Evolutionary conservation across 2,888 invertebrate genomes (phyloP), one percentile per base, ranked within the genome.

Genomic region (Dione vanillae): DNA sequence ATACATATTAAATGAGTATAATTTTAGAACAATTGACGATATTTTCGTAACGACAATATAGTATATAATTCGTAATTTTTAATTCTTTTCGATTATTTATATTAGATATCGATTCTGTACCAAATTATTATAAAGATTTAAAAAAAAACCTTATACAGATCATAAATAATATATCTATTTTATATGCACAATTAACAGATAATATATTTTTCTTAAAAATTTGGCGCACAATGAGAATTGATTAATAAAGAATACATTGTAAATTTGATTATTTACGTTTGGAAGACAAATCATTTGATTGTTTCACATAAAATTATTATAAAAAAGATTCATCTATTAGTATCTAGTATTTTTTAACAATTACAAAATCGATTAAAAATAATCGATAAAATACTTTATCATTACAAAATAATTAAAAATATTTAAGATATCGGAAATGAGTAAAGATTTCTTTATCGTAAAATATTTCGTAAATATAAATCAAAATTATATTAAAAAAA

Each of bases 1-100:
- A 37, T 37, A 56, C 56, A 59, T 27, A 43, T 1, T 43, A 20
- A n/a, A 27, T n/a, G 1, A 43, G 43, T 43, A 59, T 9, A 59
- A 37, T 37, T 37, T n/a, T 16, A 14, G 64, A 40, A 14, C 62
- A 64, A 64, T 64, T 64, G 49, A 62, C 62, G 43, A 59, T 59
- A 59, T 27, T 59, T 59, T 59, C 43, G 27, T 43, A 59, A 41
- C 11, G 59, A 43, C n/a, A n/a, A n/a, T n/a, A n/a, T n/a, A n/a
- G n/a, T 59, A 43, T 7, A 2, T n/a, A 11, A 27, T 43, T 59
- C 0, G n/a, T 20, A 27, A 43, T 59, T 20, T 27, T 43, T 3
- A 41, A 41, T 59, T 43, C 19, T 10, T 20, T 20, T 43, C 43
- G 59, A 59, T 59, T 43, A 43, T n/a, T 56, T 19, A 10, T 16